phyloP scores from a whole-genome alignment of 2,888 invertebrate genomes.

The Brachycybe producta region DNA sequence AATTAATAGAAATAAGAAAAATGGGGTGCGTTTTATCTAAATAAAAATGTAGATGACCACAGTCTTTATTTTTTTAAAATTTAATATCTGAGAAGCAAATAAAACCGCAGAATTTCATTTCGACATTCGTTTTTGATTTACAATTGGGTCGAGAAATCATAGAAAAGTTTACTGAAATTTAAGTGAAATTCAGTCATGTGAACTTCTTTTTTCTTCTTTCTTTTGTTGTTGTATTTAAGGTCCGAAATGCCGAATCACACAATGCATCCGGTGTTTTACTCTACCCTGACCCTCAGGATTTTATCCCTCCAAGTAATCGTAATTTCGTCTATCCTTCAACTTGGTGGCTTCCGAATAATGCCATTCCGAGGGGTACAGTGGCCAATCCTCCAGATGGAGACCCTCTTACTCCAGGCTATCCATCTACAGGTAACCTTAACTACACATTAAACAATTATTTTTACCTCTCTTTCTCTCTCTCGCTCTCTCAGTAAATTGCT shows the following conservation, averaged over 20 bases:
- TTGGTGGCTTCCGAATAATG: constrained; percentile 39
- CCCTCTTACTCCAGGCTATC: constrained; percentile 40
- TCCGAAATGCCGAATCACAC: constrained; percentile 26
- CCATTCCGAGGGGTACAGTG: constrained; percentile 38
- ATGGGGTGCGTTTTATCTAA: too few relatives aligned
- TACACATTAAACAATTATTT: neutral
- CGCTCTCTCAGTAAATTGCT: too few relatives aligned
- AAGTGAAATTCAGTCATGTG: too few relatives aligned
- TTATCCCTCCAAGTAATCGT: constrained; percentile 23
- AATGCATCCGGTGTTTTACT: constrained; percentile 36
- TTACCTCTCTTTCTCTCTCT: neutral
- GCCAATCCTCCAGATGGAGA: constrained; percentile 34
- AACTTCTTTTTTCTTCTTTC: too few relatives aligned
- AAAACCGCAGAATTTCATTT: too few relatives aligned
- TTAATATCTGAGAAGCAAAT: too few relatives aligned
- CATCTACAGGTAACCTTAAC: constrained; percentile 33
- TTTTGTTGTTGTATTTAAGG: neutral
- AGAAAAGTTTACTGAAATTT: too few relatives aligned
- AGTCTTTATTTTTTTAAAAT: too few relatives aligned
- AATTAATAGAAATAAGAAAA: too few relatives aligned
- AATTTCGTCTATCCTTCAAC: constrained; percentile 27
- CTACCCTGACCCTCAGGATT: constrained; percentile 36
- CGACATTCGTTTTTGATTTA: too few relatives aligned
- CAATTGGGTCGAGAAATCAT: too few relatives aligned
- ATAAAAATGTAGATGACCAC: too few relatives aligned